Conservation (phyloP, 2,888 invertebrate genomes). For the Drosophila parthenogenetica region DNA sequence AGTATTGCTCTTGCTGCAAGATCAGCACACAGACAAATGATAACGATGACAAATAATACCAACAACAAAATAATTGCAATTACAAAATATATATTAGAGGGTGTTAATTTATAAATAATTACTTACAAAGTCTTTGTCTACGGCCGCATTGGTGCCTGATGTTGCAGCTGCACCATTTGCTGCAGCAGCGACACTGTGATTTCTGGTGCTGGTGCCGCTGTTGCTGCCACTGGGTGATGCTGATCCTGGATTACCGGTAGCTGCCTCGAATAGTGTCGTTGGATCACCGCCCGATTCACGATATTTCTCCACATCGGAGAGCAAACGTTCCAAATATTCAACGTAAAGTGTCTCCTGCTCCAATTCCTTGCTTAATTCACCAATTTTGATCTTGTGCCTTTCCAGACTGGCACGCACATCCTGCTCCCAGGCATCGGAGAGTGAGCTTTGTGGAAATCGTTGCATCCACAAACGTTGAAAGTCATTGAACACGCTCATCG, state of each 20-base stretch:
- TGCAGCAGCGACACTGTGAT: slow-evolving; percentile 23
- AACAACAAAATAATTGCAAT: slow-evolving; percentile 7
- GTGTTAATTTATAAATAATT: slow-evolving; percentile 1
- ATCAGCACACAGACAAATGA: slow-evolving; percentile 43
- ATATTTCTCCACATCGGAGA: slow-evolving; percentile 94
- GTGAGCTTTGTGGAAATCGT: slow-evolving; percentile 94
- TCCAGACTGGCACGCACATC: slow-evolving; percentile 95
- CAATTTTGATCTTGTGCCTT: slow-evolving; percentile 95
- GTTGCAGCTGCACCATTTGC: slow-evolving; percentile 36
- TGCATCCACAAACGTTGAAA: slow-evolving; percentile 96
- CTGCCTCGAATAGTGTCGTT: slow-evolving; percentile 85
- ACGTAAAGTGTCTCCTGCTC: slow-evolving; percentile 96
- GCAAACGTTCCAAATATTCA: slow-evolving; percentile 93
- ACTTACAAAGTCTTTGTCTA: slow-evolving; percentile 76
- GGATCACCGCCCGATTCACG: slow-evolving; percentile 86
- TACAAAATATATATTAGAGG: background rate
- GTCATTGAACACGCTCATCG: slow-evolving; percentile 95
- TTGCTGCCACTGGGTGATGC: slow-evolving; percentile 63
- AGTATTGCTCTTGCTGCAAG: slow-evolving; percentile 44
- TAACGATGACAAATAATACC: slow-evolving; percentile 37
- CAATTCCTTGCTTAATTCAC: slow-evolving; percentile 92
- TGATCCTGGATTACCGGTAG: slow-evolving; percentile 58
- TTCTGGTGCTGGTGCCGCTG: slow-evolving; percentile 11
- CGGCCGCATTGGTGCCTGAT: slow-evolving; percentile 26
- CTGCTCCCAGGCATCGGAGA: slow-evolving; percentile 97